Conservation (phyloP, 2,113 vertebrate species). For the Oncorhynchus mykiss region DNA sequence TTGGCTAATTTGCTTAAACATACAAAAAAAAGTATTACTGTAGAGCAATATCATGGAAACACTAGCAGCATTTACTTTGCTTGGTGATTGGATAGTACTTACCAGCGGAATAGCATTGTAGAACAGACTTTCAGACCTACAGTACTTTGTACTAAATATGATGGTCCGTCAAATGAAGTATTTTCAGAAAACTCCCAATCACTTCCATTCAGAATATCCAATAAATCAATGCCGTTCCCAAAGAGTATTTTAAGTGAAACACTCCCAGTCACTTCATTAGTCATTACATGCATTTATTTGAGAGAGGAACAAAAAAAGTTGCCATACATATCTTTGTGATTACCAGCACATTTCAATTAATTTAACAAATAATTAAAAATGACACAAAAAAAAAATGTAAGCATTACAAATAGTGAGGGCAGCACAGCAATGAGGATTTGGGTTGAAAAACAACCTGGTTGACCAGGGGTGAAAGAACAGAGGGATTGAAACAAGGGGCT, state of each 20-base stretch:
- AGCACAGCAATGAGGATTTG: slow-evolving; percentile 44
- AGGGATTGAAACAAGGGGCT: slow-evolving; percentile 25
- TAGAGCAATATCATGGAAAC: too few relatives aligned
- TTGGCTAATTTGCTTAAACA: too few relatives aligned
- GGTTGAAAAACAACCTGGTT: slow-evolving; percentile 37
- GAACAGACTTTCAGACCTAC: background rate
- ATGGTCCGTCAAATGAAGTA: background rate
- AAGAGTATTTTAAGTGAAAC: slow-evolving; percentile 36
- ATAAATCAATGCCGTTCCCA: background rate
- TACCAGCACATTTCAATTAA: slow-evolving; percentile 79
- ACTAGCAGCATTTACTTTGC: background rate
- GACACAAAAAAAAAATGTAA: slow-evolving; percentile 71
- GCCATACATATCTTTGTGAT: slow-evolving; percentile 75
- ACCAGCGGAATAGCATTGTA: background rate
- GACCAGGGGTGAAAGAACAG: slow-evolving; percentile 24
- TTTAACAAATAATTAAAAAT: slow-evolving; percentile 77
- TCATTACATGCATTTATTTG: slow-evolving; percentile 82
- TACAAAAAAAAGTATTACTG: too few relatives aligned
- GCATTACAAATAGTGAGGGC: slow-evolving; percentile 71
- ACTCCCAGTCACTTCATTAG: slow-evolving; percentile 44
- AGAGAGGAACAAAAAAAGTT: slow-evolving; percentile 66
- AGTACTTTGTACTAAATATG: background rate
- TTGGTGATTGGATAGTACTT: background rate
- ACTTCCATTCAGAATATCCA: background rate
- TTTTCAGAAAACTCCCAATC: background rate